A percentile compares a stretch with the other conserved stretches of the same genome.
Conservation (phyloP, 2,113 vertebrate genomes). For the Pelusios castaneus region DNA sequence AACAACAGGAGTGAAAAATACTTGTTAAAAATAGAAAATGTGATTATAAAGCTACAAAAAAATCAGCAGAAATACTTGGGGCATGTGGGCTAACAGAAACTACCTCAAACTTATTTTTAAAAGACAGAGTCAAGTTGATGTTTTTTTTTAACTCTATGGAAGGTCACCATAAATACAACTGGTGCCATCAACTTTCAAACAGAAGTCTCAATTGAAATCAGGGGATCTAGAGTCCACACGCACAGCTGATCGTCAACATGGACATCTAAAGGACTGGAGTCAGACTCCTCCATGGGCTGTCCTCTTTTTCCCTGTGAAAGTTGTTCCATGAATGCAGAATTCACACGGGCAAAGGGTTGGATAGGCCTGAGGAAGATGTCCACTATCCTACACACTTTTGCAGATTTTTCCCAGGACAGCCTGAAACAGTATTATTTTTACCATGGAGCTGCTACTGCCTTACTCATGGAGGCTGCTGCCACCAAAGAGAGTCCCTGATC, state of each 20-base stretch:
- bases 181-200: neutral
- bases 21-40: neutral
- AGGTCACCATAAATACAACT: neutral
- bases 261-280: neutral
- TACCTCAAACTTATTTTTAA: neutral
- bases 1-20: neutral
- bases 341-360: neutral
- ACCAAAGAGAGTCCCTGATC: neutral
- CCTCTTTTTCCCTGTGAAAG: neutral
- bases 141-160: constrained; percentile 41
- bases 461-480: neutral
- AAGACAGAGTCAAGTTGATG: neutral
- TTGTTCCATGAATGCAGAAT: neutral
- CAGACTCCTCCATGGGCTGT: neutral
- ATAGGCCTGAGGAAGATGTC: neutral
- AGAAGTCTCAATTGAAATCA: neutral
- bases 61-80: neutral
- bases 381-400: neutral
- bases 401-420: neutral
- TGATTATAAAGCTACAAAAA: fast-evolving
- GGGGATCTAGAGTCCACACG: neutral
- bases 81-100: neutral
- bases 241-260: fast-evolving
- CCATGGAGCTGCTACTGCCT: neutral
- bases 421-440: neutral